These are phyloP conservation scores for Acronicta leporina DNA, from an alignment of 2,888 invertebrate genomes.

Conservation along the genomic window DNA sequence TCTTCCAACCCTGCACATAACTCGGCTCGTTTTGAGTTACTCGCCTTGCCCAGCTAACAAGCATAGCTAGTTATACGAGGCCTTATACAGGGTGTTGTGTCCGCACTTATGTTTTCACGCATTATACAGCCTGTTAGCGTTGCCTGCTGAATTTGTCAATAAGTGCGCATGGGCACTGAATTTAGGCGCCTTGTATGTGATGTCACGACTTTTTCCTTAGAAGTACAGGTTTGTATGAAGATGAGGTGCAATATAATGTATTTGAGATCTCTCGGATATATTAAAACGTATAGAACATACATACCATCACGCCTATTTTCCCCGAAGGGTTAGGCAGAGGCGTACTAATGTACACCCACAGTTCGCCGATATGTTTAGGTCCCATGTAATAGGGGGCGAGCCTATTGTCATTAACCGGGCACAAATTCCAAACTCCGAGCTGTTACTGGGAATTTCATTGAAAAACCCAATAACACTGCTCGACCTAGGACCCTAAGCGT, in stretches of 20 bases:
- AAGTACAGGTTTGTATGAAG: conserved; percentile 35
- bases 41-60: conserved; percentile 64
- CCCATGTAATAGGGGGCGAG: too few relatives aligned
- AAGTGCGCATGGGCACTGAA: conserved; percentile 46
- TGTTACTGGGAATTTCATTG: too few relatives aligned
- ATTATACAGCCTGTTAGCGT: conserved; percentile 54
- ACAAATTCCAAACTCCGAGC: too few relatives aligned
- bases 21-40: conserved; percentile 67
- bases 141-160: conserved; percentile 56
- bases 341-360: too few relatives aligned
- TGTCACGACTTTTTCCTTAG: conserved; percentile 56
- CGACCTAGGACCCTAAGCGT: too few relatives aligned
- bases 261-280: conserved; percentile 16
- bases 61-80: conserved; percentile 58
- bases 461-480: too few relatives aligned
- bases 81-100: conserved; percentile 60
- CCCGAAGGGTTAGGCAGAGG: too few relatives aligned
- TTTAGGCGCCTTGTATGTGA: conserved; percentile 46
- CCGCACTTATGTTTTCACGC: conserved; percentile 52
- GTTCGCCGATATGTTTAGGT: too few relatives aligned
- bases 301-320: too few relatives aligned
- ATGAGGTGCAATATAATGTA: conserved; percentile 48
- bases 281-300: not conserved
- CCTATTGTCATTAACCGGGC: too few relatives aligned
- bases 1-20: conserved; percentile 37